Conservation (phyloP, 1,140 invertebrate species). For the Scaptomyza pallida region DNA sequence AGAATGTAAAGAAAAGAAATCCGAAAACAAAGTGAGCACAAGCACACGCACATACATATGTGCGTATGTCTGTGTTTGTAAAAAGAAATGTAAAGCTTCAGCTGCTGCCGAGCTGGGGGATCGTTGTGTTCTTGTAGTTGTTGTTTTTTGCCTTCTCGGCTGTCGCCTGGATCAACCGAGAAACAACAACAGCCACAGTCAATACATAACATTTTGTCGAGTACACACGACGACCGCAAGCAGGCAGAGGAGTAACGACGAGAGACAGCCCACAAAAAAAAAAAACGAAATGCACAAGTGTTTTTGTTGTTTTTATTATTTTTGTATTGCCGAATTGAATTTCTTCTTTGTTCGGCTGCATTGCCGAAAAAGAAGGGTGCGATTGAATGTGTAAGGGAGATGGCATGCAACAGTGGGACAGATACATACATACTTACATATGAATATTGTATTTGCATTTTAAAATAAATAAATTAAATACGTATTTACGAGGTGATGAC, state of each 20-base stretch:
- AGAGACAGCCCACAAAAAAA: constrained; percentile 42
- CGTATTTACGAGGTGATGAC: constrained; percentile 41
- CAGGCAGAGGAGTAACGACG: constrained; percentile 6
- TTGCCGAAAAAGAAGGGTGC: constrained; percentile 6
- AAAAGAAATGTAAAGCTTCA: constrained; percentile 42
- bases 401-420: constrained; percentile 5
- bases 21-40: constrained; percentile 50
- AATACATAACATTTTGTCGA: constrained; percentile 62
- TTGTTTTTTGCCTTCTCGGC: neutral
- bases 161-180: constrained; percentile 20
- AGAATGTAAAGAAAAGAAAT: constrained; percentile 66
- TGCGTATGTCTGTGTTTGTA: constrained; percentile 27
- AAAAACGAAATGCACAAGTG: constrained; percentile 56
- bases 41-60: neutral
- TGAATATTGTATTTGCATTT: constrained; percentile 49
- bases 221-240: constrained; percentile 3
- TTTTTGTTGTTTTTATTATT: constrained; percentile 36
- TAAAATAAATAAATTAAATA: constrained; percentile 36
- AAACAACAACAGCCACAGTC: constrained; percentile 59
- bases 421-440: too few relatives aligned
- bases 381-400: neutral
- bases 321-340: constrained; percentile 51
- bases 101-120: constrained; percentile 39
- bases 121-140: constrained; percentile 23
- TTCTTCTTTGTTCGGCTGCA: constrained; percentile 49